Evolutionary conservation across 2,113 vertebrate species (phyloP), one percentile per base, ranked within the genome.

Genomic region (Lophotis ruficrista): DNA sequence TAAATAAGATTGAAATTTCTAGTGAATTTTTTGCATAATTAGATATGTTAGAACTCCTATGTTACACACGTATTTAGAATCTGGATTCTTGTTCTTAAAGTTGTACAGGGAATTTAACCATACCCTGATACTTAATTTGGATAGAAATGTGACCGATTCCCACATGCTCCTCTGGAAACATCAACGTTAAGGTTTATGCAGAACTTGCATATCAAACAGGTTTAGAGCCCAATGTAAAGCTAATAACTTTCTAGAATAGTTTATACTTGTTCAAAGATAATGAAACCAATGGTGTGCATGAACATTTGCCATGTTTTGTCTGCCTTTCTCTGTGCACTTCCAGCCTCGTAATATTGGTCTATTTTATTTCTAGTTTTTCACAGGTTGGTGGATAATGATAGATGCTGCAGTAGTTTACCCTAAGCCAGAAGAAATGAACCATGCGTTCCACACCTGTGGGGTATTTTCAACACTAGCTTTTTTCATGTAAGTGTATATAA

Each of bases 341-440:
- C 41, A 38, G 53, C 14, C 61, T 93, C 3, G 3, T 8, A 13
- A 53, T 48, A 38, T 30, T 25, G 9, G 30, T 77, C 23, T 93
- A 4, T 31, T 58, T 38, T 69, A 41, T 90, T 47, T 91, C 48
- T 51, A 99, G 99, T 99, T 99, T 94, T 99, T 99, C 94, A 98
- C 99, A 86, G 99, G 99, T 43, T 99, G 99, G 99, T 99, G 99
- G 99, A 98, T 99, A 91, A 99, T 99, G 98, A 99, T 99, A 23
- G 99, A 99, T 6, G 99, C 99, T 1, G 99, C 99, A 0, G 98
- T 99, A 78, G 97, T 97, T 6, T 99, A 99, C 19, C 97, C 98
- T 1, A 81, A 85, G 41, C 98, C 98, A 38, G 98, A 98, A 45
- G 91, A 99, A 87, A 95, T 99, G 96, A 99, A 99, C 96, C 99